Evolutionary conservation across 2,888 invertebrate genomes (phyloP), one percentile per base, ranked within the genome.

Genomic region (Hymenopus coronatus): DNA sequence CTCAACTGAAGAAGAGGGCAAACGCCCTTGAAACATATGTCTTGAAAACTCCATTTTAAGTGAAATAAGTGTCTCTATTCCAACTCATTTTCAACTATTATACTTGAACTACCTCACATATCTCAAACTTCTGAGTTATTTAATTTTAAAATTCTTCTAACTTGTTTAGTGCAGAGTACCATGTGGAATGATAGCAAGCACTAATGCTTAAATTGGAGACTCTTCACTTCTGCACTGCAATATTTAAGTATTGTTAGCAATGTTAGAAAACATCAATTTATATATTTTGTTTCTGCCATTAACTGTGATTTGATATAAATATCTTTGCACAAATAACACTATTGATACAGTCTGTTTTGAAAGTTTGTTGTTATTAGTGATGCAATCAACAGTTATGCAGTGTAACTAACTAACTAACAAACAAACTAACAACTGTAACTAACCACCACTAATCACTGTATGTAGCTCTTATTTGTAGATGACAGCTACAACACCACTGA

Each of bases 201-300:
- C 88, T 87, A 88, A 90, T 88, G 88, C 83, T 83, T 83, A 88
- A 28, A 88, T 30, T 82, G 12, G 83, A 86, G 82, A 89, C 85
- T 81, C 88, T 88, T 90, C 88, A 90, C 89, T 90, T 88, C 54
- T 90, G 89, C 89, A 90, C 88, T 88, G 84, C 89, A 83, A 87
- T 88, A 85, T 88, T 88, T 88, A 30, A 89, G 87, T 88, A 88
- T 88, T 87, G 30, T 85, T 89, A 89, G 89, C 83, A 85, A 85
- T 89, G 88, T 85, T 88, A 88, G 88, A 85, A 88, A 27, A 81
- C 81, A 40, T 28, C 84, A 88, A 85, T 84, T 85, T 89, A 88
- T 88, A 88, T 88, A 84, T 88, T 85, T 82, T 82, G 70, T 70
- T 85, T 6, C 81, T 70, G 81, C 82, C 46, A 28, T 82, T 89